Percentiles rank a stretch among this genome's conserved stretches.
Evolutionary conservation across 1,140 invertebrate species (phyloP).

Genomic region (Solen grandis): DNA sequence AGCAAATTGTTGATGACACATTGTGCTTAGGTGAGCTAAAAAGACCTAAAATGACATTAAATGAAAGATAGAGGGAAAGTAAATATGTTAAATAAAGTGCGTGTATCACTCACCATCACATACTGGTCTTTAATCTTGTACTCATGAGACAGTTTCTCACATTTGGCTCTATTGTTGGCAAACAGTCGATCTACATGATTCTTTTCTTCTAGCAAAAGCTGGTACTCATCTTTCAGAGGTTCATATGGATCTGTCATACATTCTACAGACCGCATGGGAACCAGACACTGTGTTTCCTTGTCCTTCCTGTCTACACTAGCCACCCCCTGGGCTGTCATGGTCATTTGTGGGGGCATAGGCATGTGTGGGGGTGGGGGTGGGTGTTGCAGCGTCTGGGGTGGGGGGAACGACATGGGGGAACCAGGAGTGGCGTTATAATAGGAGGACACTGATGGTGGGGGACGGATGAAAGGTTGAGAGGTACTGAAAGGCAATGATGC

Average conservation of each 20-base stretch:
- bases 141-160: conserved; percentile 21
- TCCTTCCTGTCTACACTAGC: conserved; percentile 28
- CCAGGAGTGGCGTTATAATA: conserved; percentile 17
- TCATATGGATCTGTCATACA: conserved; percentile 63
- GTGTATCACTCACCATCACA: too few relatives aligned
- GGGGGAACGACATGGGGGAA: not conserved
- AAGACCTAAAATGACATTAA: too few relatives aligned
- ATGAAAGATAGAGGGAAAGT: too few relatives aligned
- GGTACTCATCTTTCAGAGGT: conserved; percentile 52
- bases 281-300: conserved; percentile 28
- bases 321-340: not conserved
- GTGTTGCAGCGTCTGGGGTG: not conserved
- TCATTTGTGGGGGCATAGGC: conserved; percentile 19
- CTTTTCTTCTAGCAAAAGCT: conserved; percentile 41
- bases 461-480: conserved; percentile 17
- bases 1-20: too few relatives aligned
- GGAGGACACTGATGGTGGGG: conserved; percentile 4
- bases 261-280: conserved; percentile 22
- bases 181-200: conserved; percentile 1
- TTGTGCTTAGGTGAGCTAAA: too few relatives aligned
- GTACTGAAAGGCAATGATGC: not conserved
- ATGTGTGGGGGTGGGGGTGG: not conserved
- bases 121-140: conserved; percentile 5
- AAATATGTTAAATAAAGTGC: too few relatives aligned
- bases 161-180: not conserved